Conservation (phyloP, 2,888 invertebrate species). For the Tenthredo amoena region DNA sequence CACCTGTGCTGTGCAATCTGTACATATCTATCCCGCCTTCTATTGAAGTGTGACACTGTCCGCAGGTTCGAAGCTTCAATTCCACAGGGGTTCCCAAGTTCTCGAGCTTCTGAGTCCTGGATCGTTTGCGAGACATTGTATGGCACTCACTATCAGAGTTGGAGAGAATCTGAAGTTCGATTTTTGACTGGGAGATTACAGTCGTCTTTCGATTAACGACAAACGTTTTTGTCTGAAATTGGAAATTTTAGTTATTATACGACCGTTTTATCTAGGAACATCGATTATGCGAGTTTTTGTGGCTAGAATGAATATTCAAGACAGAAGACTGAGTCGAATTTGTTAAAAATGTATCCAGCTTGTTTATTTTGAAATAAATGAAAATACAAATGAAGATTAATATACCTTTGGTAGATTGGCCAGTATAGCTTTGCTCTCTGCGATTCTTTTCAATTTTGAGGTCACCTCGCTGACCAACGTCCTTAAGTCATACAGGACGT, state of each 20-base stretch:
- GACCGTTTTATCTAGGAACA: not conserved
- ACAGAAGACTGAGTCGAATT: not conserved
- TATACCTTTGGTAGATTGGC: conserved; percentile 68
- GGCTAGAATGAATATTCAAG: not conserved
- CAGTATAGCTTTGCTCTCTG: conserved; percentile 60
- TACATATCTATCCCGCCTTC: conserved; percentile 65
- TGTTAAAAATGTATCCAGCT: not conserved
- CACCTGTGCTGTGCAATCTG: conserved; percentile 67
- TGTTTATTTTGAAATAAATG: not conserved
- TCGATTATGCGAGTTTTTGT: not conserved
- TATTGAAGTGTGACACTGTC: conserved; percentile 64
- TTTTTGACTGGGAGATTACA: conserved; percentile 56
- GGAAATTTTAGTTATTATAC: not conserved
- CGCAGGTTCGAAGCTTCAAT: conserved; percentile 60
- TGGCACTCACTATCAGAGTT: conserved; percentile 64
- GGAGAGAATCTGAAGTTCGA: conserved; percentile 58
- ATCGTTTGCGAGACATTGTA: conserved; percentile 45
- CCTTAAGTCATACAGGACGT: conserved; percentile 71
- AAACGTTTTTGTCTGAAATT: conserved; percentile 68
- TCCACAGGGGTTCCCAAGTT: conserved; percentile 20
- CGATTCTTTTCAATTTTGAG: conserved; percentile 59
- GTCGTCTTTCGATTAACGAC: conserved; percentile 71
- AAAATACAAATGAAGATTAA: not conserved
- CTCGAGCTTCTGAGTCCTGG: conserved; percentile 50
- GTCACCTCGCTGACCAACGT: conserved; percentile 62